phyloP scores from a whole-genome alignment of 2,113 vertebrate species.

The Sebastes schlegelii region DNA sequence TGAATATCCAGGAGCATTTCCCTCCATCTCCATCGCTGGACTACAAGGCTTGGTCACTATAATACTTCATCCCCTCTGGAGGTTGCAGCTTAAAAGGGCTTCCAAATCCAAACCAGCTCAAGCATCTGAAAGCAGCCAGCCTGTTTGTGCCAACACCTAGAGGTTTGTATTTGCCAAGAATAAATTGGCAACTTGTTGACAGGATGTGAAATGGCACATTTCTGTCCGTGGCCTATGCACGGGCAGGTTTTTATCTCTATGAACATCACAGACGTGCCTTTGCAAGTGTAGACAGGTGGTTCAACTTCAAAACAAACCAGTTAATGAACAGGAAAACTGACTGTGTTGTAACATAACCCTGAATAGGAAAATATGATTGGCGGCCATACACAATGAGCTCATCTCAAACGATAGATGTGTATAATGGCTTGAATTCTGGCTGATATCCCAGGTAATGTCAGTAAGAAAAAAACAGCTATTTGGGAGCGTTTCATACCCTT shows the following conservation, averaged over 20 bases:
- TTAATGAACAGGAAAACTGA: slow-evolving; percentile 10
- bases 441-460: neutral
- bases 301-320: slow-evolving; percentile 6
- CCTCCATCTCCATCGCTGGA: slow-evolving; percentile 18
- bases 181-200: slow-evolving; percentile 17
- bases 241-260: neutral
- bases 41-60: slow-evolving; percentile 39
- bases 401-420: slow-evolving; percentile 42
- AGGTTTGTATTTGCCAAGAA: neutral
- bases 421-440: slow-evolving; percentile 12
- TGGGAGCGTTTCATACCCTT: neutral
- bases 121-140: slow-evolving; percentile 33
- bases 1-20: slow-evolving; percentile 61
- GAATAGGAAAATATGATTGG: slow-evolving; percentile 21
- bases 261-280: neutral
- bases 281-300: neutral
- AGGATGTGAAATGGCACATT: slow-evolving; percentile 14
- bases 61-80: slow-evolving; percentile 22
- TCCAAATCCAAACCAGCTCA: slow-evolving; percentile 31
- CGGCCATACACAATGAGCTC: slow-evolving; percentile 2
- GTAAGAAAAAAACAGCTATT: neutral
- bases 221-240: neutral
- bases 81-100: slow-evolving; percentile 12
- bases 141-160: slow-evolving; percentile 22
- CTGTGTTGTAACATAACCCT: slow-evolving; percentile 3